Evolutionary conservation across 2,888 invertebrate genomes (phyloP).

Genomic region (Oscheius myriophilus): DNA sequence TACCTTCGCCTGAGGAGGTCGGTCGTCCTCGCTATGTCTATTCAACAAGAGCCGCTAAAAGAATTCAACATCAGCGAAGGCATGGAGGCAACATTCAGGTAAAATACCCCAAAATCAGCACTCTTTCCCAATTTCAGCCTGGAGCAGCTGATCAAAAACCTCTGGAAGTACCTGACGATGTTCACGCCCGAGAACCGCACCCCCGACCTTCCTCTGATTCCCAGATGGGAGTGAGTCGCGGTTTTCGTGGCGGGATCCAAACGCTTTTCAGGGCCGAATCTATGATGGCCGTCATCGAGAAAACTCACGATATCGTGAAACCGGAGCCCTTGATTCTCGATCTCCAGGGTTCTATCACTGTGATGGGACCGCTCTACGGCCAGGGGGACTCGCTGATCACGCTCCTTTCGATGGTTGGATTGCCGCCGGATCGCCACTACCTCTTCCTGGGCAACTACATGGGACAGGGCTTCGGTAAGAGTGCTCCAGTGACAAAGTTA

Average conservation of each 20-base stretch:
- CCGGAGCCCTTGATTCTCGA: no score
- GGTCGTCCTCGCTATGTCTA: no score
- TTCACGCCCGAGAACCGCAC: neutral
- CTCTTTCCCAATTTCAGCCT: neutral
- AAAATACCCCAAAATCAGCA: no score
- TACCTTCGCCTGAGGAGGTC: no score
- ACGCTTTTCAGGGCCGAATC: neutral
- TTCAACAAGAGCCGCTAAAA: no score
- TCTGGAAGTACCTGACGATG: constrained; percentile 5
- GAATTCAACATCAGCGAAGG: no score
- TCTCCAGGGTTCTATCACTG: neutral
- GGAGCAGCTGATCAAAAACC: constrained; percentile 3
- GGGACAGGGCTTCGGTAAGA: constrained; percentile 43
- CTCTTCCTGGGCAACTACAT: constrained; percentile 55
- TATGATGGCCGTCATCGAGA: neutral
- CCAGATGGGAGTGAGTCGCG: constrained; percentile 1
- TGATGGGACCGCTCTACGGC: constrained; percentile 5
- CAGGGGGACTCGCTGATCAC: constrained; percentile 16
- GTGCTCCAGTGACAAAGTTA: neutral
- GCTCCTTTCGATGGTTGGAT: constrained; percentile 22
- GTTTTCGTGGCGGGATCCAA: neutral
- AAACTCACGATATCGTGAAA: neutral
- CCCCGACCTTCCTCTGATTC: neutral
- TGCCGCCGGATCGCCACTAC: constrained; percentile 40
- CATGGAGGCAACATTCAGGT: no score